Evolutionary conservation across 2,797 vertebrate genomes (phyloP).

Genomic region (Typhlichthys eigenmanni): DNA sequence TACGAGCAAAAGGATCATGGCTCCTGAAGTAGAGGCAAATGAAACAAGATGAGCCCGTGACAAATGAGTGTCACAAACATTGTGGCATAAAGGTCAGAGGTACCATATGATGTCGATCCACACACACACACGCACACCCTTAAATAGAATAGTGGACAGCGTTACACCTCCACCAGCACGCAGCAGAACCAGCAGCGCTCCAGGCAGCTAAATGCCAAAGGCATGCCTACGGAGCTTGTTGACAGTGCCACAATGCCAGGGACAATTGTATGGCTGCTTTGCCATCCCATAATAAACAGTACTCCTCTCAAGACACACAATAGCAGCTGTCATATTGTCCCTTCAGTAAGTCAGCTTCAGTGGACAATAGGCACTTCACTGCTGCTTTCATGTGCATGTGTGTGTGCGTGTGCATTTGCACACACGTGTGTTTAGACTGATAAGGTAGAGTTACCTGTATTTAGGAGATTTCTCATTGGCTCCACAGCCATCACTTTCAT

Average conservation of each 20-base stretch:
- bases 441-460: conserved; percentile 35
- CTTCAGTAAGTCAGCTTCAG: conserved; percentile 27
- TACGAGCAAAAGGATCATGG: conserved; percentile 20
- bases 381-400: conserved; percentile 23
- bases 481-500: conserved; percentile 15
- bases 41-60: conserved; percentile 51
- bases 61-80: conserved; percentile 62
- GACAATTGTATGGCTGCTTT: conserved; percentile 37
- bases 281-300: conserved; percentile 51
- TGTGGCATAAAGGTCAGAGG: conserved; percentile 60
- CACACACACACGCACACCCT: conserved; percentile 25
- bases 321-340: conserved; percentile 54
- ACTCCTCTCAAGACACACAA: conserved; percentile 52
- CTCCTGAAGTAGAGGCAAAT: conserved; percentile 28
- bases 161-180: conserved; percentile 49
- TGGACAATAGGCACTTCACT: conserved; percentile 42
- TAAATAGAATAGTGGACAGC: conserved; percentile 44
- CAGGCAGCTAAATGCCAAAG: conserved; percentile 65
- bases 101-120: conserved; percentile 33
- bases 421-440: conserved; percentile 45
- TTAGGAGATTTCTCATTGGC: conserved; percentile 7
- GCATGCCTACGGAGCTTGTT: conserved; percentile 21
- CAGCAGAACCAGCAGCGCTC: conserved; percentile 53
- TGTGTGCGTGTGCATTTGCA: conserved; percentile 29
- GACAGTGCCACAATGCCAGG: conserved; percentile 46